phyloP scores from a whole-genome alignment of 2,888 invertebrate genomes.

The Meghimatium bilineatum region DNA sequence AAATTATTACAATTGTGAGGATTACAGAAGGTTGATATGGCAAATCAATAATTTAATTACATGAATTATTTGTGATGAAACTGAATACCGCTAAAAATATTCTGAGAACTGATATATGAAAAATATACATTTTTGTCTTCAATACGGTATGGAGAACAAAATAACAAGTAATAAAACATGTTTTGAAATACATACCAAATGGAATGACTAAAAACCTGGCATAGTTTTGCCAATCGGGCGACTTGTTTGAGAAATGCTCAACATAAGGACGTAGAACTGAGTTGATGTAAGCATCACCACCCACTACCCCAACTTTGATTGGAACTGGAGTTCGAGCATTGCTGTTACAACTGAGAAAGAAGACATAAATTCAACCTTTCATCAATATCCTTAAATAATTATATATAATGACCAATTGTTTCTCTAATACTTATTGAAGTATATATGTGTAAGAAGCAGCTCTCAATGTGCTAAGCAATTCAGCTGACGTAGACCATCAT shows the following conservation, averaged over 20 bases:
- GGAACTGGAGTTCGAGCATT: slow-evolving; percentile 87
- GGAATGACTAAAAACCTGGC: slow-evolving; percentile 92
- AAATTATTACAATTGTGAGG: too few species aligned
- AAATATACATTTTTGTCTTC: neutral
- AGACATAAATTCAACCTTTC: neutral
- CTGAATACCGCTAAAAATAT: too few species aligned
- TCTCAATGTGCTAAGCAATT: too few species aligned
- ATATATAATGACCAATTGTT: neutral
- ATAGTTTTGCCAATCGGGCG: slow-evolving; percentile 93
- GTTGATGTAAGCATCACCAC: slow-evolving; percentile 89
- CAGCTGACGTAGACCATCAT: too few species aligned
- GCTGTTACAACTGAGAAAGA: slow-evolving; percentile 84
- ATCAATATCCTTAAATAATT: neutral
- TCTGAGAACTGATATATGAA: too few species aligned
- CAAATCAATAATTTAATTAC: too few species aligned
- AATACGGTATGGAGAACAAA: neutral
- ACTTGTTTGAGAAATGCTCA: slow-evolving; percentile 90
- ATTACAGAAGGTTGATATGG: too few species aligned
- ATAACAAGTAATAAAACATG: neutral
- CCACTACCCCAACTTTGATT: slow-evolving; percentile 90
- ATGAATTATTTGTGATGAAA: too few species aligned
- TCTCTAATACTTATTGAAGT: too few species aligned
- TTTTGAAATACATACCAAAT: slow-evolving; percentile 77
- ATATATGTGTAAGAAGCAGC: too few species aligned
- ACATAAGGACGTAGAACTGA: slow-evolving; percentile 92